Evolutionary conservation across 2,797 vertebrate species (phyloP).

Genomic region (Bradypus variegatus): DNA sequence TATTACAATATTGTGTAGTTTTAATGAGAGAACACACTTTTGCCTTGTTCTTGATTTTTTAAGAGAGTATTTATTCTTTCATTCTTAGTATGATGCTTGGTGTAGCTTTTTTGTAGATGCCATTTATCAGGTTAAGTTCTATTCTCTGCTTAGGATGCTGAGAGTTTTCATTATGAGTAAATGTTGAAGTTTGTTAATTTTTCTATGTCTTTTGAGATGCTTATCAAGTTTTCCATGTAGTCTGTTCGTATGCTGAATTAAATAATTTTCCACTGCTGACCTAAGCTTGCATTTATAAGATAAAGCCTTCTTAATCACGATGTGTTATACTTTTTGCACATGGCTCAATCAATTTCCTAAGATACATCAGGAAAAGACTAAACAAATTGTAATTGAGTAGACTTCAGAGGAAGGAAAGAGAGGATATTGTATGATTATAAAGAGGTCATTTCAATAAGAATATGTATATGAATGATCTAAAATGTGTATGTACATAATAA

Average conservation of each 20-base stretch:
- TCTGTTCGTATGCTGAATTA: background rate
- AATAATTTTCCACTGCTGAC: background rate
- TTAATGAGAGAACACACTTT: background rate
- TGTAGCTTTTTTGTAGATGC: background rate
- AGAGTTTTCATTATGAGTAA: background rate
- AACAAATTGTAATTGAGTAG: background rate
- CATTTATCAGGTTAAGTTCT: background rate
- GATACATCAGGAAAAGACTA: background rate
- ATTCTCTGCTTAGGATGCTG: background rate
- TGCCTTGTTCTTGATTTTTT: background rate
- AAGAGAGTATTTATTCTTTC: background rate
- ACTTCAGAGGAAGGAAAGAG: slow-evolving; percentile 1
- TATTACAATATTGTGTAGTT: background rate
- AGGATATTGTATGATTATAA: background rate
- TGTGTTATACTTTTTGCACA: background rate
- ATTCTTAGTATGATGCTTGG: background rate
- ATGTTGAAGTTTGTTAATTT: background rate
- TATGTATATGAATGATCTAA: background rate
- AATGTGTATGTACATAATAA: background rate
- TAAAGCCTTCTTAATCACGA: background rate
- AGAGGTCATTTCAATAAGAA: background rate
- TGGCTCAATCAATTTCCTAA: background rate
- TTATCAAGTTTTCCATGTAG: background rate
- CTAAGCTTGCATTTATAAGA: background rate
- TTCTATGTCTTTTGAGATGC: background rate